These are phyloP conservation scores for Lacanobia oleracea DNA, from an alignment of 2,888 invertebrate genomes.

Conservation along the genomic window DNA sequence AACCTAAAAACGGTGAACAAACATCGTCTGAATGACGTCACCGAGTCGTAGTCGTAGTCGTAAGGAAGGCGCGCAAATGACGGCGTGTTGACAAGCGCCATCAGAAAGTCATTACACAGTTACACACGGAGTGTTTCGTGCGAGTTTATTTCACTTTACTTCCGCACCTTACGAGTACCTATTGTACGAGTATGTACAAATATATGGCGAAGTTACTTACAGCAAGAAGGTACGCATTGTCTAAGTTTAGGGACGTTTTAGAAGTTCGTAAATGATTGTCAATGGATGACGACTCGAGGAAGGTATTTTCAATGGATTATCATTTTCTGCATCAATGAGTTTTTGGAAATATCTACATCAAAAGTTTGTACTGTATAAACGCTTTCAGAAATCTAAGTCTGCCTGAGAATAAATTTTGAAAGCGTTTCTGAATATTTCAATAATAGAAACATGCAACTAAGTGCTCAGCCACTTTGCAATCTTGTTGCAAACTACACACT, in stretches of 20 bases:
- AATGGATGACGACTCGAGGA: not conserved
- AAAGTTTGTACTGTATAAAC: no score
- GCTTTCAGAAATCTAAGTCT: no score
- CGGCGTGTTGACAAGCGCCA: constrained; percentile 43
- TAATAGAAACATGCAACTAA: no score
- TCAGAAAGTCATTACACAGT: constrained; percentile 56
- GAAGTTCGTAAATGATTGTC: not conserved
- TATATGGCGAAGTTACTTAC: not conserved
- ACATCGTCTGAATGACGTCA: constrained; percentile 6
- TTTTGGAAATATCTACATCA: no score
- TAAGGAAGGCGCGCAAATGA: constrained; percentile 7
- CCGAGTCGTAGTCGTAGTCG: not conserved
- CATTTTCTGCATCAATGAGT: not conserved
- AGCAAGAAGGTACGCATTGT: constrained; percentile 4
- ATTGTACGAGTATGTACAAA: not conserved
- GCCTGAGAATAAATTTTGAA: no score
- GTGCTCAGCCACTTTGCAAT: no score
- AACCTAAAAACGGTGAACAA: not conserved
- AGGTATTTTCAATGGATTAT: not conserved
- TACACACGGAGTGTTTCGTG: constrained; percentile 27
- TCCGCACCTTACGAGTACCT: constrained; percentile 2
- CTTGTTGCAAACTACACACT: no score
- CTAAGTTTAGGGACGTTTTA: not conserved
- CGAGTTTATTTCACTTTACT: constrained; percentile 14
- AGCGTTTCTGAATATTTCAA: no score